Evolutionary conservation across 2,797 vertebrate species (phyloP).

Genomic region (Hemibagrus guttatus): DNA sequence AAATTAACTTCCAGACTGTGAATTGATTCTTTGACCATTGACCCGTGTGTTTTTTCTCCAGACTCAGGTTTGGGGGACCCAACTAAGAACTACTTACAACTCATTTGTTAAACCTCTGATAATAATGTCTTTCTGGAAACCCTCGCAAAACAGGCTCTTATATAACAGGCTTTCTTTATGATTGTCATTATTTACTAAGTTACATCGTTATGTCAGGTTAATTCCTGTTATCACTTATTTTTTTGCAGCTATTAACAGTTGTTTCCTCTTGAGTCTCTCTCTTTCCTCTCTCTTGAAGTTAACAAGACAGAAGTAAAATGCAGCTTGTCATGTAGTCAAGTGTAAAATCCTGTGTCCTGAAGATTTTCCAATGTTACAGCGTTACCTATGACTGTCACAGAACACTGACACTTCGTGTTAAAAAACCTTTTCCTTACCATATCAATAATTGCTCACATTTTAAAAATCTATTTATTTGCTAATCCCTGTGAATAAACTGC

Average conservation of each 20-base stretch:
- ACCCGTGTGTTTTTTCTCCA: neutral
- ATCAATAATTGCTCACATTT: neutral
- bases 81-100: neutral
- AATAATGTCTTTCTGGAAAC: neutral
- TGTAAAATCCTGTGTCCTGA: neutral
- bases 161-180: neutral
- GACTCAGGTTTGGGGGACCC: neutral
- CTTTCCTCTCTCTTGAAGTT: neutral
- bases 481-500: neutral
- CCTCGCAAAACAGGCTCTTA: neutral
- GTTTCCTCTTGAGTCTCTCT: neutral
- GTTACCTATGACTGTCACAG: neutral
- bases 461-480: neutral
- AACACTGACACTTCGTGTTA: neutral
- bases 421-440: neutral
- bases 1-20: neutral
- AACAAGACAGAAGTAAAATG: neutral
- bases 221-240: neutral
- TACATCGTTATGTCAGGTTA: neutral
- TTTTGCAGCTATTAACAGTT: neutral
- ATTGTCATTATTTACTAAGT: neutral
- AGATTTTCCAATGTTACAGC: neutral
- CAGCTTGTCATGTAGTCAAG: neutral
- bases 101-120: neutral
- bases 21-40: neutral